Conservation (phyloP, 2,888 invertebrate species). For the Aporophyla lueneburgensis region DNA sequence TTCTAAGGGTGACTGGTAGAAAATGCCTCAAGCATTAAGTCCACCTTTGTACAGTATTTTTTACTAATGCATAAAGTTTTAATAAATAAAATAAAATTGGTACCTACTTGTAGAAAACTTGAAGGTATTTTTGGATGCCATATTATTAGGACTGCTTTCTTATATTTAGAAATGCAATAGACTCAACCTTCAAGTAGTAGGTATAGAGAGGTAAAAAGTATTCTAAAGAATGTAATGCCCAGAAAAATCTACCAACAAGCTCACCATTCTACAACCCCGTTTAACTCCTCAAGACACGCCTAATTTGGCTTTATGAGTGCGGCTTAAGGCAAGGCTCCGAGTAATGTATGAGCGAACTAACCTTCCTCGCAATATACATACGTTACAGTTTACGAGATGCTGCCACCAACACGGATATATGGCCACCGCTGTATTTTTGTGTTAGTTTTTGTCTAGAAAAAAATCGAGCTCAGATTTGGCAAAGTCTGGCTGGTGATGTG, state of each 20-base stretch:
- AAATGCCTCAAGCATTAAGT: too few species aligned
- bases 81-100: too few species aligned
- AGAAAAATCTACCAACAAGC: slow-evolving; percentile 25
- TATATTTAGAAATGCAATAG: not conserved
- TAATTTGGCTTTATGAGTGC: slow-evolving; percentile 86
- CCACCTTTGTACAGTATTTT: too few species aligned
- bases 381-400: slow-evolving; percentile 69
- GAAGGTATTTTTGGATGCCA: not conserved
- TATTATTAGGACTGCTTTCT: not conserved
- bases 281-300: slow-evolving; percentile 75
- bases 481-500: not conserved
- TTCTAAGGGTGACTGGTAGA: too few species aligned
- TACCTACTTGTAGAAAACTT: too few species aligned
- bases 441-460: slow-evolving; percentile 40
- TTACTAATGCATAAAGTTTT: too few species aligned
- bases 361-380: slow-evolving; percentile 73
- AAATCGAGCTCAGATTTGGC: slow-evolving; percentile 9
- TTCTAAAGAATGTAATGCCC: not conserved
- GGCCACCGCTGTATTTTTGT: slow-evolving; percentile 54
- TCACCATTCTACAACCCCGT: slow-evolving; percentile 49
- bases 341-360: slow-evolving; percentile 78
- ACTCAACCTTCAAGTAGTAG: too few species aligned
- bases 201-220: not conserved
- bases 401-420: slow-evolving; percentile 44
- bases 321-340: slow-evolving; percentile 74